Base-by-base conservation (phyloP, 2,888 invertebrate species). In the Barypeithes pellucidus region DNA sequence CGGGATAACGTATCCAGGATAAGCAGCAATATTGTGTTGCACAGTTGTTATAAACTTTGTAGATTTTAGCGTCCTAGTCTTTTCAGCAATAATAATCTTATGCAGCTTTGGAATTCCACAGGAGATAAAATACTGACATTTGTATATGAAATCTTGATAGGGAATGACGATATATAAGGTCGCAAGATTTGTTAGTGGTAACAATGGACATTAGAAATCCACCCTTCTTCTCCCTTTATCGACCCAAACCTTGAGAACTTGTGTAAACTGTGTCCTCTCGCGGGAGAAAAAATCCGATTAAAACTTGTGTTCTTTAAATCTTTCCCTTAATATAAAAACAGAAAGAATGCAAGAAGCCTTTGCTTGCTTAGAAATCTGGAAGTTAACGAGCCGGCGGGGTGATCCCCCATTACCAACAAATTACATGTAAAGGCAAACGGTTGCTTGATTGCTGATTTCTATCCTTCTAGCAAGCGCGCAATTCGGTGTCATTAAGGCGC, bases 401-500 rank as follows among this genome's bases (percentile, higher is more conserved):
- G 29, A 63, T 70, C 70, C 54, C 14, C 54, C 70, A 70, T 63
- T 65, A 70, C 70, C 54, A 50, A 62, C 70, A 70, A 70, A 70
- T 70, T 70, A 70, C 65, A 63, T 70, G 70, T 57, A 70, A 63
- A 70, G 22, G 70, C 67, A 57, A 67, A 67, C 67, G 54, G 67
- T 24, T 59, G 67, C 63, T 65, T 70, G 50, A 70, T 70, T 70
- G 70, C 70, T 50, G 70, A 70, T 50, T 61, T 47, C 70, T 70
- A 70, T 70, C 70, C 45, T 60, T 16, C 60, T 29, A 47, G 45
- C 54, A 33, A 43, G 47, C 45, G 47, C 63, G 29, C 11, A 29
- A 45, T 24, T 52, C 18, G 20, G 59, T 67, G 67, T 52, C 59
- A 67, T 67, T 67, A 67, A 36, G 67, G 57, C 54, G 39, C 67